These are phyloP conservation scores for Augochlorella aurata DNA, from an alignment of 2,888 invertebrate genomes.

Conservation along the genomic window DNA sequence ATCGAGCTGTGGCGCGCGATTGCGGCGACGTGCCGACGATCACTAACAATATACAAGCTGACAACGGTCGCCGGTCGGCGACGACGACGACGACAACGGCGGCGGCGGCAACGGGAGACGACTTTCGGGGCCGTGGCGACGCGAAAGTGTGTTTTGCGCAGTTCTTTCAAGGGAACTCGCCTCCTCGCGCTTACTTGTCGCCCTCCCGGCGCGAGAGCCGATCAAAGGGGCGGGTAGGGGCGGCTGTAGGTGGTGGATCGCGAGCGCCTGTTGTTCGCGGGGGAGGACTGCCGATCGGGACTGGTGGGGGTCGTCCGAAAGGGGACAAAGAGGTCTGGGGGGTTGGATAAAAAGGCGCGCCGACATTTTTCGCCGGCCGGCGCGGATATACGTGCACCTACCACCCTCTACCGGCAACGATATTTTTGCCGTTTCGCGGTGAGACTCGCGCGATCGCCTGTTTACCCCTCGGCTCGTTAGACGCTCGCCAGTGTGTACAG, in stretches of 20 bases:
- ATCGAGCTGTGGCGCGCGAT: conserved; percentile 32
- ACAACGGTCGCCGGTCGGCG: conserved; percentile 27
- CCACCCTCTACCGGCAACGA: conserved; percentile 22
- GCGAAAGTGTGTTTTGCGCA: conserved; percentile 69
- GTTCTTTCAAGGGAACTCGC: conserved; percentile 72
- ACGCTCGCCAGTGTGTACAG: conserved; percentile 34
- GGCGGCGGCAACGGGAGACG: conserved; percentile 43
- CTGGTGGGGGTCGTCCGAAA: conserved; percentile 59
- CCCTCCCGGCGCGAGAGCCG: conserved; percentile 55
- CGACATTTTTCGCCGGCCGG: conserved; percentile 64
- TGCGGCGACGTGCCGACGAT: conserved; percentile 51
- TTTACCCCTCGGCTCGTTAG: conserved; percentile 11
- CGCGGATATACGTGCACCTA: conserved; percentile 15
- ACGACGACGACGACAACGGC: conserved; percentile 47
- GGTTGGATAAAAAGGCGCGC: conserved; percentile 61
- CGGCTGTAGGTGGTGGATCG: conserved; percentile 64
- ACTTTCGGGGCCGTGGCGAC: conserved; percentile 41
- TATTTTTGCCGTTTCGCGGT: conserved; percentile 62
- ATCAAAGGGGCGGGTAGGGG: conserved; percentile 73
- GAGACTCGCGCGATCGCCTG: conserved; percentile 36
- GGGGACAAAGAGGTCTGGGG: conserved; percentile 48
- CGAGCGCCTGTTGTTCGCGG: conserved; percentile 50
- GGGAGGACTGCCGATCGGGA: conserved; percentile 53
- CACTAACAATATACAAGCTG: conserved; percentile 60
- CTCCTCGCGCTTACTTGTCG: conserved; percentile 71